Conservation (phyloP, 92 coral and sea anemone genomes). For the Epizoanthus ramosus region DNA sequence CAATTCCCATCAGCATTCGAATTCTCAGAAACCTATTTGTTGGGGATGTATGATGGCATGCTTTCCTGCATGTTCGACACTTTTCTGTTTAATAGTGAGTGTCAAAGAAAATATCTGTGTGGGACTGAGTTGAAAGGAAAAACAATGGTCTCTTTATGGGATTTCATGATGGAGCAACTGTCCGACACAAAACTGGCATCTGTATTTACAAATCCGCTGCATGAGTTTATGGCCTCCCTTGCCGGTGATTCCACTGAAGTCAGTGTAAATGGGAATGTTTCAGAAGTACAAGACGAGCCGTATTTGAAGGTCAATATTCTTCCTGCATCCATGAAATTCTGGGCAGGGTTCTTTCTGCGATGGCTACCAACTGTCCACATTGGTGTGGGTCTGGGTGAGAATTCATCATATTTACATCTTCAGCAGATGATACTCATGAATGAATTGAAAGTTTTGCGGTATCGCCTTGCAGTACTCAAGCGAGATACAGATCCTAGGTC, state of each 20-base stretch:
- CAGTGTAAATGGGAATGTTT: background rate
- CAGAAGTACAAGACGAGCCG: conserved; percentile 11
- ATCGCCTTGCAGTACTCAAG: conserved; percentile 70
- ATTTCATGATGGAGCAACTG: conserved; percentile 84
- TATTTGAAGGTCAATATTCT: conserved; percentile 72
- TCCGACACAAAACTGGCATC: conserved; percentile 72
- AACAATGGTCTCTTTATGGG: conserved; percentile 87
- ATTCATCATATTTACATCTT: conserved; percentile 75
- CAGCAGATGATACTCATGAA: conserved; percentile 96
- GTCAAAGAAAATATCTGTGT: conserved; percentile 66
- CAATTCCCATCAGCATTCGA: conserved; percentile 97
- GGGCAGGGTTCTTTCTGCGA: conserved; percentile 92
- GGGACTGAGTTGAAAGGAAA: conserved; percentile 62
- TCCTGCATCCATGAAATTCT: conserved; percentile 85
- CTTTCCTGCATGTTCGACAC: conserved; percentile 97
- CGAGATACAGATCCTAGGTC: conserved; percentile 18
- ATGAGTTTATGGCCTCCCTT: conserved; percentile 72
- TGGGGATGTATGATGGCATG: conserved; percentile 85
- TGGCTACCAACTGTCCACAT: conserved; percentile 93
- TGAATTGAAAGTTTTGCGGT: conserved; percentile 77
- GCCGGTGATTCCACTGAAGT: conserved; percentile 49
- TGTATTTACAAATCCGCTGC: conserved; percentile 80
- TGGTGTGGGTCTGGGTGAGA: conserved; percentile 89
- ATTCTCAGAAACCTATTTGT: conserved; percentile 93
- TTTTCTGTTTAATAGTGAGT: conserved; percentile 89